A percentile compares a stretch with the other conserved stretches of the same genome.
phyloP scores from a whole-genome alignment of 2,888 invertebrate species.

The Dendrolimus houi region DNA sequence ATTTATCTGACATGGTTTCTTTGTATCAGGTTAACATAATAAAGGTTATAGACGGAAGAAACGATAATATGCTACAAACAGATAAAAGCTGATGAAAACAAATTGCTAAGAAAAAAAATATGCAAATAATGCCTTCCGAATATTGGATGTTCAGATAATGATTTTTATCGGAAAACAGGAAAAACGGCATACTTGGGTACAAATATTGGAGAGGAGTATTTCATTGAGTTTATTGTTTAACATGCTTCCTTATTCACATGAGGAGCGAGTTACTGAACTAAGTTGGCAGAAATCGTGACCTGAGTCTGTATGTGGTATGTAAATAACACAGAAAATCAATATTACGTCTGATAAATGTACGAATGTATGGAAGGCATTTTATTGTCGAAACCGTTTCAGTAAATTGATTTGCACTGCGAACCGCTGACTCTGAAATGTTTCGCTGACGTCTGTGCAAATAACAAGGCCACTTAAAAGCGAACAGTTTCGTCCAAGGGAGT shows the following conservation, averaged over 20 bases:
- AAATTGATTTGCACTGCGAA: conserved; percentile 38
- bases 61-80: no score
- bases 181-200: conserved; percentile 8
- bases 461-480: conserved; percentile 26
- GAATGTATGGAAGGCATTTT: conserved; percentile 12
- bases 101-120: conserved; percentile 11
- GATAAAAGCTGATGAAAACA: neutral
- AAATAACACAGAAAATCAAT: conserved; percentile 12
- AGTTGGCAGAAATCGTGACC: conserved; percentile 20
- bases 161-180: conserved; percentile 17
- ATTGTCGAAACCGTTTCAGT: conserved; percentile 16
- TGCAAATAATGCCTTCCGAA: conserved; percentile 27
- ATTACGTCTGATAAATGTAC: neutral
- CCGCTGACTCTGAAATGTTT: conserved; percentile 26
- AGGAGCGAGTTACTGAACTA: conserved; percentile 16
- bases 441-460: conserved; percentile 37
- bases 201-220: conserved; percentile 11
- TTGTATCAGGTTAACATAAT: no score
- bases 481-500: conserved; percentile 9
- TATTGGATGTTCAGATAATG: neutral
- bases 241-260: conserved; percentile 13
- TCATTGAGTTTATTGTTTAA: conserved; percentile 20
- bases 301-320: conserved; percentile 15
- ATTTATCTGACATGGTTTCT: no score
- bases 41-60: no score